A percentile compares a stretch with the other conserved stretches of the same genome.
These are phyloP conservation scores for Synergus umbraculus DNA, from an alignment of 2,888 invertebrate genomes.

Conservation along the genomic window DNA sequence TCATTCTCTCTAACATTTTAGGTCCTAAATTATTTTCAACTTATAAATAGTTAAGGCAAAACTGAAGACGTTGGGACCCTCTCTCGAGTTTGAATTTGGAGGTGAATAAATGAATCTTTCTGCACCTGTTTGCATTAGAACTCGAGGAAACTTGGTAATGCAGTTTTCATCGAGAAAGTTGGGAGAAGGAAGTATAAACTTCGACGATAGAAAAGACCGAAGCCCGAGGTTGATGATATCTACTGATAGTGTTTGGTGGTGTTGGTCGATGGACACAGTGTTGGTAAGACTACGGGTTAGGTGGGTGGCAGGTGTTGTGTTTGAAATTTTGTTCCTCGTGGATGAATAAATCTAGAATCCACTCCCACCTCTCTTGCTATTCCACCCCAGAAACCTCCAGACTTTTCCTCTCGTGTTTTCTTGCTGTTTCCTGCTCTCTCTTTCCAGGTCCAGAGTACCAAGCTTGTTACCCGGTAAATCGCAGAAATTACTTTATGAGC, in stretches of 20 bases:
- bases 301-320: slow-evolving; percentile 60
- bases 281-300: slow-evolving; percentile 45
- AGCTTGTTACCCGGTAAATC: slow-evolving; percentile 49
- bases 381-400: slow-evolving; percentile 21
- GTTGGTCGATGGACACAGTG: not conserved
- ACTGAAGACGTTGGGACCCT: not conserved
- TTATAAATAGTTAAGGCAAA: not conserved
- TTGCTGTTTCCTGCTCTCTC: not conserved
- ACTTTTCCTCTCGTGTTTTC: slow-evolving; percentile 5
- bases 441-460: slow-evolving; percentile 5
- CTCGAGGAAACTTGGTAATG: slow-evolving; percentile 70
- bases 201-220: slow-evolving; percentile 41
- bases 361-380: slow-evolving; percentile 42
- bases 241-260: slow-evolving; percentile 13
- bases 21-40: not conserved
- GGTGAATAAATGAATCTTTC: slow-evolving; percentile 15
- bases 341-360: slow-evolving; percentile 65
- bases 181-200: slow-evolving; percentile 45
- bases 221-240: slow-evolving; percentile 43
- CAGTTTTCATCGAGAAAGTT: slow-evolving; percentile 75
- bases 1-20: too few species aligned
- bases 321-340: slow-evolving; percentile 61
- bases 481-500: slow-evolving; percentile 53
- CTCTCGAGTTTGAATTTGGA: slow-evolving; percentile 1
- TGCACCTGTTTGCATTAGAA: slow-evolving; percentile 50